Conservation (phyloP, 2,113 vertebrate genomes). For the Vulpes vulpes region DNA sequence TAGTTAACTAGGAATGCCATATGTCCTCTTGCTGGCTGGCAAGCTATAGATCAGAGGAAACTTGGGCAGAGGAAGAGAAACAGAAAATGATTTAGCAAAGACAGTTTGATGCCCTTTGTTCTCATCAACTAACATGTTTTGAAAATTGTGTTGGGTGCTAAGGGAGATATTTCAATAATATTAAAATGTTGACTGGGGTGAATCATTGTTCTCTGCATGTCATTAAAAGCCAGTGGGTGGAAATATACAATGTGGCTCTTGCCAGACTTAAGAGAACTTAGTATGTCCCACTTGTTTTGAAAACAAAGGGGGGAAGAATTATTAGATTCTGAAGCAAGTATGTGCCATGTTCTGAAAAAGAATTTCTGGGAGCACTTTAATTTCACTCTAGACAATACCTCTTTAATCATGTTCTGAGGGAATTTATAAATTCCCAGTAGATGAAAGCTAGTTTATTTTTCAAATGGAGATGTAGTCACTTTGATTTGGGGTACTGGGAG, state of each 20-base stretch:
- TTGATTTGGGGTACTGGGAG: neutral
- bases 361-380: constrained; percentile 31
- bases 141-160: constrained; percentile 78
- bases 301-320: neutral
- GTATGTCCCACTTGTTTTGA: neutral
- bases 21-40: constrained; percentile 72
- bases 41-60: constrained; percentile 50
- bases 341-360: neutral
- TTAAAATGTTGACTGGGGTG: constrained; percentile 73
- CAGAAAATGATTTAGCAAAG: constrained; percentile 75
- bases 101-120: constrained; percentile 60
- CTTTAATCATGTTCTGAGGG: neutral
- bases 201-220: constrained; percentile 56
- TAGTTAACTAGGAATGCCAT: constrained; percentile 72
- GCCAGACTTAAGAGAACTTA: constrained; percentile 57
- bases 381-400: neutral
- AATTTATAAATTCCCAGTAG: neutral
- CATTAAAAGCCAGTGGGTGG: constrained; percentile 71
- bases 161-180: constrained; percentile 75
- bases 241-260: constrained; percentile 55
- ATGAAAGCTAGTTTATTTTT: constrained; percentile 28
- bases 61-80: constrained; percentile 46
- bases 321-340: neutral
- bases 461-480: neutral
- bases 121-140: constrained; percentile 72